Base-by-base conservation (phyloP, 2,888 invertebrate genomes). In the Zygaena filipendulae region DNA sequence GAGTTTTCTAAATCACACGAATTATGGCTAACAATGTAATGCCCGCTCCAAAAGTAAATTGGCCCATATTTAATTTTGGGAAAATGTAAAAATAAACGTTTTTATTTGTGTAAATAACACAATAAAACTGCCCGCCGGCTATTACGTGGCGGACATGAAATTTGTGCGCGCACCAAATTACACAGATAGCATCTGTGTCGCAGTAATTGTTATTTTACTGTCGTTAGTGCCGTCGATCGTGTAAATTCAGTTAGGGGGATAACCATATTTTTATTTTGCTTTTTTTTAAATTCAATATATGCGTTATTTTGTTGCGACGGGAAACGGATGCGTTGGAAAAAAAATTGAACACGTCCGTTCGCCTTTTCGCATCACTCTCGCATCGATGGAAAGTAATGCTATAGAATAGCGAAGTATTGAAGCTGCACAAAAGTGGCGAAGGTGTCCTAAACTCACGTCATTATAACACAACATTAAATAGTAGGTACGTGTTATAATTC, bases 41-140 rank as follows among this genome's bases (percentile, higher is more conserved):
- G 58, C 62, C 59, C 58, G 56, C 54, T 41, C 46, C 45, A 39
- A 43, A 47, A 52, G 48, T 47, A 64, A 75, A 77, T 74, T 77
- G 61, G 72, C 52, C 66, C 70, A 67, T 79, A 77, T 75, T 77
- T 77, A 79, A 77, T 77, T 74, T 79, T 75, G 72, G 75, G 77
- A 77, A 77, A 79, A 79, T 77, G 74, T 77, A 61, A 66, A 77
- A 75, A 79, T 79, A 79, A 77, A 77, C 75, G 77, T 72, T 77
- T 79, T 79, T 75, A 79, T 79, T 79, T 77, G 79, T 77, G 77
- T 77, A 77, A 79, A 77, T 77, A 77, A 74, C 75, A 77, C 77
- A 79, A 77, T 77, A 75, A 77, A 75, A 71, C 67, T 55, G 61
- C 52, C 52, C 53, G 53, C 47, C 42, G n/a, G 62, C 59, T 46